These are phyloP conservation scores for Channa argus DNA, from an alignment of 2,113 vertebrate genomes.

Conservation along the genomic window DNA sequence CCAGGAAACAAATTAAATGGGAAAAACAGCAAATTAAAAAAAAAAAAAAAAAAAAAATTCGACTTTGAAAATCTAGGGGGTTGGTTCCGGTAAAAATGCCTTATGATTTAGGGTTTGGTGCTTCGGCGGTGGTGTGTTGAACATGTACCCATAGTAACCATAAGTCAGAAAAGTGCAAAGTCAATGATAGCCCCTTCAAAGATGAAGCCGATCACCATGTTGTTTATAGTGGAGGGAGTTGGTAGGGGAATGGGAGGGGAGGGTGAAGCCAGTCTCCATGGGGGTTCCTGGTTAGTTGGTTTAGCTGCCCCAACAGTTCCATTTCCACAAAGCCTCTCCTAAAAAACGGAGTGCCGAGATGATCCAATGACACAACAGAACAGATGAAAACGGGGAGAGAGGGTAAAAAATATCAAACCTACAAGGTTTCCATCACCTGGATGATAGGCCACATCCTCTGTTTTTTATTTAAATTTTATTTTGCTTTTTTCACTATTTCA, in stretches of 20 bases:
- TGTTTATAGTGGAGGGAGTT: slow-evolving; percentile 40
- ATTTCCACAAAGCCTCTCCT: slow-evolving; percentile 87
- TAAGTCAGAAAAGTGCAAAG: slow-evolving; percentile 85
- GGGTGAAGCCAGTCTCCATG: slow-evolving; percentile 35
- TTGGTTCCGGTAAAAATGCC: slow-evolving; percentile 55
- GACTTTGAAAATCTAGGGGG: slow-evolving; percentile 34
- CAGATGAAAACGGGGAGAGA: slow-evolving; percentile 63
- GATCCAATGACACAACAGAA: slow-evolving; percentile 86
- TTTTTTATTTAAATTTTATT: slow-evolving; percentile 67
- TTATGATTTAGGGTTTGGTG: slow-evolving; percentile 65
- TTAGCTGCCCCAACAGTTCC: slow-evolving; percentile 84
- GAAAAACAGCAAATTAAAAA: slow-evolving; percentile 22
- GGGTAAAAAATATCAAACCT: slow-evolving; percentile 73
- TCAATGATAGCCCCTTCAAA: slow-evolving; percentile 72
- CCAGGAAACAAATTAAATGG: slow-evolving; percentile 27
- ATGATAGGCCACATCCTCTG: slow-evolving; percentile 90
- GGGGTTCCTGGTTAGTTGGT: slow-evolving; percentile 67
- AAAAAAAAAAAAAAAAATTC: slow-evolving; percentile 18
- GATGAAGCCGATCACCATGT: slow-evolving; percentile 57
- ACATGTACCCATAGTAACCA: slow-evolving; percentile 78
- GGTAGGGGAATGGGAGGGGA: not conserved
- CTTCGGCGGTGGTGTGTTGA: slow-evolving; percentile 60
- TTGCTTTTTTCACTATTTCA: slow-evolving; percentile 76
- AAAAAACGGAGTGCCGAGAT: slow-evolving; percentile 88
- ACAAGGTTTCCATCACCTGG: slow-evolving; percentile 94